A percentile compares a stretch with the other conserved stretches of the same genome.
These are phyloP conservation scores for Momotus momota DNA, from an alignment of 2,797 vertebrate genomes.

Conservation along the genomic window DNA sequence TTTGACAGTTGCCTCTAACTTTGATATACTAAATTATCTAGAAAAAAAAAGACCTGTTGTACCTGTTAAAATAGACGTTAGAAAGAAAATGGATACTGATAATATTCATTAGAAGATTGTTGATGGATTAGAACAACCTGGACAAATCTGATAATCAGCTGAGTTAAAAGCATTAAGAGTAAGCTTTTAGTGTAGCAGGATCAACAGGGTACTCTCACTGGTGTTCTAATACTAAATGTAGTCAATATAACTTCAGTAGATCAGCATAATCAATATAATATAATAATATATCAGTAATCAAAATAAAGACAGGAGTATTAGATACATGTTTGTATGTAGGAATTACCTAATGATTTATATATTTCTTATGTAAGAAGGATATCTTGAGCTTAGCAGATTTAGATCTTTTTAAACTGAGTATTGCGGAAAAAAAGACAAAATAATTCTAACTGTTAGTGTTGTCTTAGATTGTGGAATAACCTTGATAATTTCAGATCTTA, in stretches of 20 bases:
- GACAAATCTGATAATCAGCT: not conserved
- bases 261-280: too few species aligned
- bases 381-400: not conserved
- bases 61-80: not conserved
- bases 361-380: not conserved
- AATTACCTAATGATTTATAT: not conserved
- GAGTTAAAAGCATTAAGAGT: not conserved
- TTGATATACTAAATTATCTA: not conserved
- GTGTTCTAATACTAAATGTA: not conserved
- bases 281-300: too few species aligned
- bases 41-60: not conserved
- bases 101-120: not conserved
- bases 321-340: not conserved
- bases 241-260: not conserved
- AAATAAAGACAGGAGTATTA: not conserved
- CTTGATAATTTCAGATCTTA: not conserved
- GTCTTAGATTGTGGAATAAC: not conserved
- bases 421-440: not conserved
- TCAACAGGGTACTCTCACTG: not conserved
- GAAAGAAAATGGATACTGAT: not conserved
- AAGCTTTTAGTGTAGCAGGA: not conserved
- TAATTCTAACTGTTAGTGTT: not conserved
- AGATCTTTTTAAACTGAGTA: not conserved
- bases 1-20: not conserved
- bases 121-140: not conserved